Evolutionary conservation across 2,888 invertebrate genomes (phyloP).

Genomic region (Caenorhabditis becei): DNA sequence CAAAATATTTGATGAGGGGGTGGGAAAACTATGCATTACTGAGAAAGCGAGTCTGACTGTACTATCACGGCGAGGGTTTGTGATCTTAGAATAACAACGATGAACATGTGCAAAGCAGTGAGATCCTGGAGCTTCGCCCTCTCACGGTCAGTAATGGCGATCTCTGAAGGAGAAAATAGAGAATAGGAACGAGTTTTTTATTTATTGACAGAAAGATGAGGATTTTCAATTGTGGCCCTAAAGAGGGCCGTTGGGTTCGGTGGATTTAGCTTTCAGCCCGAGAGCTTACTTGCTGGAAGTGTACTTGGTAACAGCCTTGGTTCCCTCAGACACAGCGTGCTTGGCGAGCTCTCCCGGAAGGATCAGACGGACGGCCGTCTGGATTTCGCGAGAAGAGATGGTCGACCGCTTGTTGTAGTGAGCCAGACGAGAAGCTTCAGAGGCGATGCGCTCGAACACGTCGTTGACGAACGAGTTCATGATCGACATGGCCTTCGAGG

Average conservation of each 20-base stretch:
- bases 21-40: not conserved
- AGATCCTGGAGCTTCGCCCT: too few species aligned
- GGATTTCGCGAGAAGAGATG: slow-evolving; percentile 87
- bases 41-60: too few species aligned
- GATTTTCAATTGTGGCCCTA: slow-evolving; percentile 78
- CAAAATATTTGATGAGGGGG: not conserved
- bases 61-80: too few species aligned
- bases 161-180: too few species aligned
- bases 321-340: slow-evolving; percentile 66
- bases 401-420: slow-evolving; percentile 86
- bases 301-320: slow-evolving; percentile 51
- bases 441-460: slow-evolving; percentile 87
- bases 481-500: slow-evolving; percentile 87
- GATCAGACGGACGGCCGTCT: slow-evolving; percentile 82
- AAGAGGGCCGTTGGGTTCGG: slow-evolving; percentile 77
- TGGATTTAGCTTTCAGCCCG: slow-evolving; percentile 18
- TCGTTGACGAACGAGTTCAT: slow-evolving; percentile 89
- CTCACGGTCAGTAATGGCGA: too few species aligned
- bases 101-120: too few species aligned
- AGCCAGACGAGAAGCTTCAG: slow-evolving; percentile 84
- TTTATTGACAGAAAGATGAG: too few species aligned
- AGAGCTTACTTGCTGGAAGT: slow-evolving; percentile 39
- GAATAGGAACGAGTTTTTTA: too few species aligned
- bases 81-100: too few species aligned
- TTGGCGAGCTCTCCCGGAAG: slow-evolving; percentile 69